Base-by-base conservation (phyloP, 2,888 invertebrate genomes). In the Oligia fasciuncula region DNA sequence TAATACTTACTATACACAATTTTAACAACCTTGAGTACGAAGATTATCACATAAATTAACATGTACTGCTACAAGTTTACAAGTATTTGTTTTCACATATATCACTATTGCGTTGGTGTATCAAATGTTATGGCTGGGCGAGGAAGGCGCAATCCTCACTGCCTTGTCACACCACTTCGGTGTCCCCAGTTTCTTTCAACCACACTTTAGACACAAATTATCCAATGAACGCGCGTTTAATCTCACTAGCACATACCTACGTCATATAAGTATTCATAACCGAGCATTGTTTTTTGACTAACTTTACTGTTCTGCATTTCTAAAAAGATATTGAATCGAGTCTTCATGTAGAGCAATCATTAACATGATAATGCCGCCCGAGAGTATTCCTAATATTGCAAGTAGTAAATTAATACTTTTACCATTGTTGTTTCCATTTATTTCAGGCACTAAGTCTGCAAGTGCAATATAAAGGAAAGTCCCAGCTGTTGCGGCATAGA, bases 381-480 rank as follows among this genome's bases (percentile, higher is more conserved):
- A 90, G 43, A 97, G 91, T 86, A 98, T 97, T 23, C 98, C 98
- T 14, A 97, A 86, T 43, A 98, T 94, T 88, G 98, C 98, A 76
- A 98, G 95, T 29, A 98, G 84, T 83, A 98, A 96, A 84, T 97
- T 96, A 73, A 97, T 93, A 77, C 97, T 94, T 90, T 97, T 97
- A 3, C 96, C 96, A 87, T 97, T 94, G 89, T 97, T 96, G 90
- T 97, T 97, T 84, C 95, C 94, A 91, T 97, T 97, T 92, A 97
- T 96, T 94, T 97, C 97, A 11, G 97, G 97, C 77, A 98, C 98
- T 96, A 98, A 97, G 94, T 98, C 98, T 1, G 98, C 98, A 76
- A 98, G 96, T 6, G 98, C 98, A 82, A 98, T 98, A 91, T 98
- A 98, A 29, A 98, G 96, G 93, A 98, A 98, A 76, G 98, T 98